Evolutionary conservation across 2,888 invertebrate species (phyloP), one percentile per base, ranked within the genome.

Genomic region (Microchrysa polita): DNA sequence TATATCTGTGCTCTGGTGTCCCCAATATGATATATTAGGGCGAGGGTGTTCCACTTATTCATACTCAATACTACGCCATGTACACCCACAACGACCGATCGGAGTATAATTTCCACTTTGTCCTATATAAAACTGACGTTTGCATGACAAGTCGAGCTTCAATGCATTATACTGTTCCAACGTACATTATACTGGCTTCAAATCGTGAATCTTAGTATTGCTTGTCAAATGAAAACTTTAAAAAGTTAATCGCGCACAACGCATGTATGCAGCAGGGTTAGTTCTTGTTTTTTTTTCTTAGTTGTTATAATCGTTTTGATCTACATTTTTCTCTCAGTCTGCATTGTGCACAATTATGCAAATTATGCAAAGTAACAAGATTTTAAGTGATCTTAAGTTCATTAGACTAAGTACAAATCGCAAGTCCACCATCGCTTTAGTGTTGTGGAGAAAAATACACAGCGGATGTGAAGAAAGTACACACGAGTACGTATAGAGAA

Each of bases 101-200:
- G n/a, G n/a, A n/a, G 16, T 16, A 18, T 2, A 22, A 55, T 55
- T 55, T 55, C n/a, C 55, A 7, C 55, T 55, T 55, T 55, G 55
- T 20, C 55, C 55, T 55, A 20, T 55, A n/a, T n/a, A 20, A 55
- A 52, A 16, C 4, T 16, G 52, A 52, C 52, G n/a, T 10, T 5
- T 10, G 5, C 5, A 52, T 34, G 27, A 34, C 27, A 34, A 34
- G 27, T 34, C 27, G 27, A 34, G 27, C 27, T 34, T 48, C n/a
- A n/a, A 48, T 12, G 12, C 16, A n/a, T n/a, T n/a, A n/a, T n/a
- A n/a, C n/a, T n/a, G 14, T 48, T 7, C 48, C 16, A 12, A n/a
- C n/a, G 48, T n/a, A 48, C 48, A n/a, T 42, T 42, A 42, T 42
- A 42, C 12, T 9, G 42, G 42, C 12, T 12, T 42, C 7, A n/a